phyloP scores from a whole-genome alignment of 2,797 vertebrate genomes.

The Vespertilio murinus region DNA sequence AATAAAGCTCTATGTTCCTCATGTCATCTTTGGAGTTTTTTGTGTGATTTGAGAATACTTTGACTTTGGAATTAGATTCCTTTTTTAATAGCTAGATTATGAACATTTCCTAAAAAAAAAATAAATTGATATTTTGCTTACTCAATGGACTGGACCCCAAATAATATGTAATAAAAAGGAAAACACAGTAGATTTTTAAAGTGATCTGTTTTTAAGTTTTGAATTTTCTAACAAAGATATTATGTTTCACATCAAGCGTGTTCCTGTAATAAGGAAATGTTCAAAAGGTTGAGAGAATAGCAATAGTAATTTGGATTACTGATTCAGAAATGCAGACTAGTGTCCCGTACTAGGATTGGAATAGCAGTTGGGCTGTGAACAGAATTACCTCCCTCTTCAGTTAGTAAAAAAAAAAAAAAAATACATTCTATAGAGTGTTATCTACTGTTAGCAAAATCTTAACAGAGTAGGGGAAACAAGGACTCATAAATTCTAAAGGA shows the following conservation, averaged over 20 bases:
- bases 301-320: background rate
- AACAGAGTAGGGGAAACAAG: background rate
- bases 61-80: background rate
- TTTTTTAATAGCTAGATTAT: slow-evolving; percentile 29
- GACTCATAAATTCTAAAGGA: background rate
- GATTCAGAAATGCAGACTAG: background rate
- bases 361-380: background rate
- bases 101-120: slow-evolving; percentile 31
- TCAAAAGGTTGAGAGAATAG: background rate
- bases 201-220: background rate
- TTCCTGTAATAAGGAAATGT: background rate
- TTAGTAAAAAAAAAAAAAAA: background rate
- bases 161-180: background rate
- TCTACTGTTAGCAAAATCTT: background rate
- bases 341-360: background rate
- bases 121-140: background rate
- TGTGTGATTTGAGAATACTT: background rate
- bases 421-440: background rate
- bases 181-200: background rate
- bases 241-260: background rate
- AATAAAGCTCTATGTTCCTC: background rate
- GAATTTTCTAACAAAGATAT: slow-evolving; percentile 33
- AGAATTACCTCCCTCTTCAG: background rate
- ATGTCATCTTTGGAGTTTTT: background rate
- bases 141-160: background rate